Evolutionary conservation across 2,113 vertebrate genomes (phyloP), one percentile per base, ranked within the genome.

Genomic region (Sialia sialis): DNA sequence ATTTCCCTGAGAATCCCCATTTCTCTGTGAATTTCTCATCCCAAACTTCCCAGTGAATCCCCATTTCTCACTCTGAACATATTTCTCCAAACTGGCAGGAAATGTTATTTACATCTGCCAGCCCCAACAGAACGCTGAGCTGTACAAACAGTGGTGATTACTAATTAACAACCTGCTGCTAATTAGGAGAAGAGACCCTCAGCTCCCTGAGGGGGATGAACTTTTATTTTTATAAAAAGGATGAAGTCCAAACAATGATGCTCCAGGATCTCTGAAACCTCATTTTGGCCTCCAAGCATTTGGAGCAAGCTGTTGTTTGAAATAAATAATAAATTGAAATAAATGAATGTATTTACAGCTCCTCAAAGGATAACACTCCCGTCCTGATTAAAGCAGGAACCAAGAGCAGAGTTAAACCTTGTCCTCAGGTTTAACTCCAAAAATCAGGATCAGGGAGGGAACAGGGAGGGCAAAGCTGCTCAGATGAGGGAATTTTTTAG

Each of bases 71-170:
- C 23, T 49, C 49, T 18, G 69, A 93, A 78, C 93, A 94, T 90
- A 89, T 95, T 95, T 90, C 93, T 93, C 89, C 85, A 87, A 84
- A 91, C 84, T 94, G 94, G 86, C 93, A 92, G 70, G 70, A 95
- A 70, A 54, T 88, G 69, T 46, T 97, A 84, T 97, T 97, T 95
- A 72, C 94, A 94, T 93, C 59, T 94, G 78, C 67, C 52, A 95
- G 75, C 92, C 92, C 52, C 90, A 93, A 96, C 93, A 97, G 75
- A 90, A 91, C 19, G 92, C 90, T 90, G 87, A 93, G 91, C 89
- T 84, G 7, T 70, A 88, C 91, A 97, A 97, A 97, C 88, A 95
- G 30, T 64, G 54, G 7, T 83, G 59, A 90, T 96, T 85, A 75
- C 59, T 89, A 89, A 74, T 58, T 67, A 87, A 79, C 39, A 77